Evolutionary conservation across 2,797 vertebrate genomes (phyloP), one percentile per base, ranked within the genome.

Genomic region (Gymnothorax javanicus): DNA sequence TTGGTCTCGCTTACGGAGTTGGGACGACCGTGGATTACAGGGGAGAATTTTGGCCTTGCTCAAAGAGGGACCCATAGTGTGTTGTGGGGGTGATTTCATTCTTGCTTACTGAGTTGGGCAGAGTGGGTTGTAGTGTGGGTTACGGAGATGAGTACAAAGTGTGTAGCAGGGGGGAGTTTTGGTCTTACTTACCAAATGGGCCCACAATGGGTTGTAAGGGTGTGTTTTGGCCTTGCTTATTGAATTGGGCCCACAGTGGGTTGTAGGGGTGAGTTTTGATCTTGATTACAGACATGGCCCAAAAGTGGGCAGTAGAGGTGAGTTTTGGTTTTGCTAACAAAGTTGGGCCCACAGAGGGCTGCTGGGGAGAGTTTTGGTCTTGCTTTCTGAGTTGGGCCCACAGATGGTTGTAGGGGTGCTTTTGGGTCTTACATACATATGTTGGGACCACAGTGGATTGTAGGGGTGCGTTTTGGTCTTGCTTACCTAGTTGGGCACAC

Each of bases 251-350:
- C 33, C 33, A 43, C 33, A 43, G 33, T 43, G 33, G 33, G 33
- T 1, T 43, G 33, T 43, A 43, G 33, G 33, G 33, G 33, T 43
- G 33, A 43, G 33, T 43, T 43, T 43, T 43, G 33, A 43, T 43
- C 33, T 43, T 43, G 33, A 43, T 43, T 43, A 43, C 33, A 43
- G 33, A 43, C 33, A 43, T 2, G 99, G 69, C 98, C 98, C 99
- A 98, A 99, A 9, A 99, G 96, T 0, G 99, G 98, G 93, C 99
- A 99, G 94, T 99, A 99, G 0, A 98, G 99, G 90, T 99, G 98
- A 15, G 97, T 98, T 94, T 99, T 99, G 87, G 98, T 98, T 95
- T 99, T 15, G 27, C 92, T 94, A 86, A 95, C 94, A 94, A 50
- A 95, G 91, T 86, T 81, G 75, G 9, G 75, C 33, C 33, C 33